Evolutionary conservation across 92 coral and sea anemone species (phyloP).

Genomic region (Bergia sp.): DNA sequence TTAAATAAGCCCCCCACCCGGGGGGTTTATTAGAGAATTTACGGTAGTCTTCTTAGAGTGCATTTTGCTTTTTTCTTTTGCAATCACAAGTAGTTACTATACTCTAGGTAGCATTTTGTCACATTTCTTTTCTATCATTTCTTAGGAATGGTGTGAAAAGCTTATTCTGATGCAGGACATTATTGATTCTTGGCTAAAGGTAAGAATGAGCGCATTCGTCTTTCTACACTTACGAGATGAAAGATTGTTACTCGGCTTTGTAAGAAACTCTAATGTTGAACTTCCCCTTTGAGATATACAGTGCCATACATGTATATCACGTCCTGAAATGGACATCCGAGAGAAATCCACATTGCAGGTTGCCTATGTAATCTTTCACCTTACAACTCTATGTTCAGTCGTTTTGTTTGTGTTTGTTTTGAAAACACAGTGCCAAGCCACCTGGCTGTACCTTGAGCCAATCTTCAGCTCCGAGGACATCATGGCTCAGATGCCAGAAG

Average conservation of each 20-base stretch:
- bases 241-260: background rate
- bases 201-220: constrained; percentile 18
- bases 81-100: background rate
- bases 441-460: constrained; percentile 97
- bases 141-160: constrained; percentile 96
- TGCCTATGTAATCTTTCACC: no score
- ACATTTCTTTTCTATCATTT: constrained; percentile 7
- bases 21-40: no score
- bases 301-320: background rate
- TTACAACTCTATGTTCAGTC: background rate
- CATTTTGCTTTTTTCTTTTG: no score
- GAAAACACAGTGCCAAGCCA: constrained; percentile 88
- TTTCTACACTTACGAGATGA: no score
- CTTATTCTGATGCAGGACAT: constrained; percentile 98
- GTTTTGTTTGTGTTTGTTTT: constrained; percentile 4
- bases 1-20: no score
- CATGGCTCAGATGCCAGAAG: constrained; percentile 99
- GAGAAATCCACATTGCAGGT: background rate
- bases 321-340: background rate
- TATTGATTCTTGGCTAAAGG: constrained; percentile 98
- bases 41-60: no score
- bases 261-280: background rate
- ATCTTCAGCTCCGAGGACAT: constrained; percentile 99
- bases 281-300: background rate
- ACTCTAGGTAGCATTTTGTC: background rate